These are phyloP conservation scores for Chrysochloris asiatica DNA, from an alignment of 2,113 vertebrate genomes.

Conservation along the genomic window DNA sequence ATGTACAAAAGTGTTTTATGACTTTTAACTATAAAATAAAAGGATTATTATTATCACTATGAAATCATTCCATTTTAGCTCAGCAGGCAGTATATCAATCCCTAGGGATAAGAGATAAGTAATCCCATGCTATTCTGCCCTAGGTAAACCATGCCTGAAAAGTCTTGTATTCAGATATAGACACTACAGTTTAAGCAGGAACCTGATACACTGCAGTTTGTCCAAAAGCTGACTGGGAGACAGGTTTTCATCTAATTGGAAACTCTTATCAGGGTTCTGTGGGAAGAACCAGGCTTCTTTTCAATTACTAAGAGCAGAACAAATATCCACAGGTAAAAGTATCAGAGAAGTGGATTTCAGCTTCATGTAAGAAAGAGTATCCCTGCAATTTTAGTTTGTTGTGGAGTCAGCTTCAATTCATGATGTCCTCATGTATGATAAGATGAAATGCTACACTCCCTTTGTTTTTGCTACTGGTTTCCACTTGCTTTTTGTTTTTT, in stretches of 20 bases:
- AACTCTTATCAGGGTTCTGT: neutral
- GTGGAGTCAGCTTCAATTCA: neutral
- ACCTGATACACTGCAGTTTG: neutral
- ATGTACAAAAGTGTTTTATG: neutral
- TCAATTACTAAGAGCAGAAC: neutral
- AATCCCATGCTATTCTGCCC: neutral
- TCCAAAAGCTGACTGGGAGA: neutral
- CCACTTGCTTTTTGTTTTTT: conserved; percentile 13
- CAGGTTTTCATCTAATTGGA: neutral
- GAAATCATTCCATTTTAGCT: neutral
- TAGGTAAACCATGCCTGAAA: neutral
- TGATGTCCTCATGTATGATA: neutral
- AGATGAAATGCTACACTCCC: neutral
- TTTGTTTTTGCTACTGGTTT: neutral
- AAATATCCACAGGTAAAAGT: neutral
- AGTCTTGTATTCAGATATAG: neutral
- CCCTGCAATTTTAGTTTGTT: neutral
- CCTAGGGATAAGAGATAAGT: neutral
- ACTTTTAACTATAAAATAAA: conserved; percentile 20
- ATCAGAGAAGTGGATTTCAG: neutral
- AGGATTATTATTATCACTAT: neutral
- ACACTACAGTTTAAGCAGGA: neutral
- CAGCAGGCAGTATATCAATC: neutral
- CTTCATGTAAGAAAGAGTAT: neutral
- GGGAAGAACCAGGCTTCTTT: neutral